Evolutionary conservation across 2,888 invertebrate species (phyloP), one percentile per base, ranked within the genome.

Genomic region (Phengaris arion): DNA sequence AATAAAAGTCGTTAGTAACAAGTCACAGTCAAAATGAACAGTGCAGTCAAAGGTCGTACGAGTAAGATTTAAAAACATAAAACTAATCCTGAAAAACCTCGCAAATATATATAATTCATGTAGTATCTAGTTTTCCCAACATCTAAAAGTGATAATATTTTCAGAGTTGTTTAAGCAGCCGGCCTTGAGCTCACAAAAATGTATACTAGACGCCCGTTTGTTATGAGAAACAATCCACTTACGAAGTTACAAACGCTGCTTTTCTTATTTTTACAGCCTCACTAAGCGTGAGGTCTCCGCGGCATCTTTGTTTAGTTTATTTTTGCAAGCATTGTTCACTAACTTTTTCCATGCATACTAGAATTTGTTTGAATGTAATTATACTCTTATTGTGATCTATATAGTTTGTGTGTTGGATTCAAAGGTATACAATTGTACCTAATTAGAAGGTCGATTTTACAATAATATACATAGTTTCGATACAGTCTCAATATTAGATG

Each of bases 41-140:
- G 35, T 35, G 35, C 35, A 35, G 35, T 35, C 35, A 4, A 35
- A 35, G 4, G 83, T 86, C 87, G 87, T 89, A 88, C 83, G 84
- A 82, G 85, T 85, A 86, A 85, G 90, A 91, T 90, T 89, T 91
- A 85, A 86, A 85, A 85, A 84, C 80, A 22, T 6, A 12, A 64
- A 64, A 45, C 35, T 35, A 6, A 35, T 45, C 12, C 64, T 35
- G 12, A 45, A 64, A 45, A 45, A 5, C 4, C 15, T 9, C 35
- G 6, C 22, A 45, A 45, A 22, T 64, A 76, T 45, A 72, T 75
- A 77, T 76, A 68, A 72, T 69, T 79, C 78, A 77, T 81, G 80
- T 81, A 79, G 8, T n/a, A 46, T 68, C 8, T 59, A 64, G 35
- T 64, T 51, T 22, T 70, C 48, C 7, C 51, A 9, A 64, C 15